A percentile compares a stretch with the other conserved stretches of the same genome.
phyloP scores from a whole-genome alignment of 1,140 invertebrate genomes.

The Papilio glaucus region DNA sequence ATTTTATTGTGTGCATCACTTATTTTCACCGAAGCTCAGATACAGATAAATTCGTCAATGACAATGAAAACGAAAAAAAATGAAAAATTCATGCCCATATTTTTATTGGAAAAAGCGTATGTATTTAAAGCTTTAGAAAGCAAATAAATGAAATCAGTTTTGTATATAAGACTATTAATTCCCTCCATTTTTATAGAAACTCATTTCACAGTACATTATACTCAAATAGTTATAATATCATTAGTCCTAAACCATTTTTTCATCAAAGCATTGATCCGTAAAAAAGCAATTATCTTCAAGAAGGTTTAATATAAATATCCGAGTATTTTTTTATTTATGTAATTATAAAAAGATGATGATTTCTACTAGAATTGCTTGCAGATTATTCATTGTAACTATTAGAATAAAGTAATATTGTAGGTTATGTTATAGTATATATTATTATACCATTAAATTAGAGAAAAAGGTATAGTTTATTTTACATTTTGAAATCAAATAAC shows the following conservation, averaged over 20 bases:
- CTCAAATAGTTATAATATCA: background rate
- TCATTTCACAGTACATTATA: constrained; percentile 16
- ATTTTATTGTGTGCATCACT: too few species aligned
- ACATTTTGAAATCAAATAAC: too few species aligned
- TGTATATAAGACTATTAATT: constrained; percentile 71
- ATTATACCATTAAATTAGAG: too few species aligned
- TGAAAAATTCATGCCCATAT: constrained; percentile 19
- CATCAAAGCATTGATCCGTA: too few species aligned
- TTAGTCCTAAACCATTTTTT: too few species aligned
- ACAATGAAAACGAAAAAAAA: too few species aligned
- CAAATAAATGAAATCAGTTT: constrained; percentile 54
- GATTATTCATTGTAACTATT: constrained; percentile 5
- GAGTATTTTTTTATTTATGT: background rate
- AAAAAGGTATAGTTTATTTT: too few species aligned
- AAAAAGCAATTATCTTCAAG: too few species aligned
- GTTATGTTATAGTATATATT: background rate
- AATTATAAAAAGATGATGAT: constrained; percentile 3
- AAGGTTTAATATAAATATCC: too few species aligned
- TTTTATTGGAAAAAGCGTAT: constrained; percentile 42
- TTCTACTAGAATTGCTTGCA: background rate
- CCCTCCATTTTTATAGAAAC: constrained; percentile 76
- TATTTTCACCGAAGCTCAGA: too few species aligned
- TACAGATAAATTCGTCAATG: too few species aligned
- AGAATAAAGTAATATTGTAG: background rate
- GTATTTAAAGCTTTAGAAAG: background rate